Base-by-base conservation (phyloP, 2,888 invertebrate species). In the Strigamia transsilvanica region DNA sequence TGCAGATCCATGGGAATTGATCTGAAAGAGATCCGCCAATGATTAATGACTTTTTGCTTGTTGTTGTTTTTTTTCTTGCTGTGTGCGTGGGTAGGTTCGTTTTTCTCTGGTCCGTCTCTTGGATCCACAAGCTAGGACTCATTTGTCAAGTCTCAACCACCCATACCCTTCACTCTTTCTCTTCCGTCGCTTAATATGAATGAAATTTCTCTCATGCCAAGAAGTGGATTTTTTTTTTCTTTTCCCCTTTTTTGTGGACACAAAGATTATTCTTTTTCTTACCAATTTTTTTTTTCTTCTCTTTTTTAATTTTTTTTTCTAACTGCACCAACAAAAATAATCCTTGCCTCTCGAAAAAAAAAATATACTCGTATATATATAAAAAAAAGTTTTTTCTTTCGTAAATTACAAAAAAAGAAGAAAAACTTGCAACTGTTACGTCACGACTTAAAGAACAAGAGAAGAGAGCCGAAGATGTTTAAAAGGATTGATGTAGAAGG, bases 1-100 rank as follows among this genome's bases (percentile, higher is more conserved):
- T 73, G 73, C 73, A 73, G 73, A 73, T 73, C 73, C 73, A 73
- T 32, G 38, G 79, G 79, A 42, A 80, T 80, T 80, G 80, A 80
- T 80, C 51, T 51, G 80, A 80, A 80, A 80, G 80, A 51, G 80
- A 80, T 80, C 80, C 80, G 80, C 42, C 80, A 80, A 46, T 80
- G 80, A 80, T 80, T 80, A 80, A 80, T 80, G 80, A 80, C 80
- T 46, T 80, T 80, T 80, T 80, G 80, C 80, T 80, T 80, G 80
- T 80, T 80, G 80, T 80, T 80, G 80, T 80, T 79, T 79, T 38
- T 38, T 41, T 32, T 38, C 38, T 18, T 13, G 21, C 34, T 79
- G 79, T 38, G 42, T 42, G 79, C 79, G 79, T 73, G 73, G 73
- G 73, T 73, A 32, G 73, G 27, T 73, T 73, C 73, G 73, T 73